Conservation (phyloP, 2,888 invertebrate species). For the Blomia tropicalis region DNA sequence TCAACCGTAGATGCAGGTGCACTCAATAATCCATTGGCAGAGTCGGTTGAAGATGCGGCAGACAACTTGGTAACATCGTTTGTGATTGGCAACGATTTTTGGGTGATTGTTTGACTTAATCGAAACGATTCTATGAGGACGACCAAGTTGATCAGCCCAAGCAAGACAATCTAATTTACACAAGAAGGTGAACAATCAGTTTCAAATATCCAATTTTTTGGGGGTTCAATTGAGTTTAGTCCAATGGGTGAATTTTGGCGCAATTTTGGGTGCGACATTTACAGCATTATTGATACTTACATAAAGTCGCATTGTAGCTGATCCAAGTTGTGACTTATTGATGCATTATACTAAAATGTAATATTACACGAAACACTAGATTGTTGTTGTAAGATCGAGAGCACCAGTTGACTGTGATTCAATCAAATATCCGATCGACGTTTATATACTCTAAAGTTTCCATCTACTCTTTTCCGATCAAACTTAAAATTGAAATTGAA, state of each 20-base stretch:
- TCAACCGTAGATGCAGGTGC: too few species aligned
- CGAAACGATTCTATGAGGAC: slow-evolving; percentile 11
- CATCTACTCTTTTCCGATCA: not conserved
- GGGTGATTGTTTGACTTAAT: not conserved
- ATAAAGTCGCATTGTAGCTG: slow-evolving; percentile 4
- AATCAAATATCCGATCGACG: not conserved
- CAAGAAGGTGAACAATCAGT: too few species aligned
- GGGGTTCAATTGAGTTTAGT: too few species aligned
- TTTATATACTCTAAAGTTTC: not conserved
- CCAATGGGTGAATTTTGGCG: not conserved
- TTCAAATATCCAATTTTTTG: too few species aligned
- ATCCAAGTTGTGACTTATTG: not conserved
- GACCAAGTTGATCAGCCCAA: slow-evolving; percentile 3
- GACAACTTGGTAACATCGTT: not conserved
- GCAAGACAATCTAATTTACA: not conserved
- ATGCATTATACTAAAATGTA: not conserved
- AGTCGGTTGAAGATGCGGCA: not conserved
- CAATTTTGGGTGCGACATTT: not conserved
- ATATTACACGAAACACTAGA: not conserved
- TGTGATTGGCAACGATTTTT: too few species aligned
- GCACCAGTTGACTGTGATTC: slow-evolving; percentile 3
- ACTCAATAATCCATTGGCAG: not conserved
- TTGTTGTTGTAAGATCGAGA: not conserved
- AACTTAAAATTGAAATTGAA: not conserved
- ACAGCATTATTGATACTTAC: slow-evolving; percentile 4